A percentile compares a stretch with the other conserved stretches of the same genome.
Evolutionary conservation across 2,797 vertebrate species (phyloP).

Genomic region (Ceryle rudis): DNA sequence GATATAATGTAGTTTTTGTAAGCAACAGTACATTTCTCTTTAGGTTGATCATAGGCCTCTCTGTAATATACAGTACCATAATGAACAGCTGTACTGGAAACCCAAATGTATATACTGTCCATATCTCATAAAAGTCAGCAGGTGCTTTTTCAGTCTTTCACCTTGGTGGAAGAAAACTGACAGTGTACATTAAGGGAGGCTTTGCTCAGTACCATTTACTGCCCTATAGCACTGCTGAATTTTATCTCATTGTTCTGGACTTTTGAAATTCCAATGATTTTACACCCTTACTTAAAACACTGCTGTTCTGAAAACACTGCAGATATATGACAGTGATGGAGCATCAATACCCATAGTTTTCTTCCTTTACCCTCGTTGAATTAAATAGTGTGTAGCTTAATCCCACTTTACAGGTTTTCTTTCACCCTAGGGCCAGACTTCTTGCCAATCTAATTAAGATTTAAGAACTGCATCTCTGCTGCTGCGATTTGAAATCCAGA

Average conservation of each 20-base stretch:
- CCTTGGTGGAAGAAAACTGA: neutral
- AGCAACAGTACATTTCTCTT: neutral
- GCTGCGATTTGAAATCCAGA: constrained; percentile 50
- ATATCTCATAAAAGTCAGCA: neutral
- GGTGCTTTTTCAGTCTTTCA: neutral
- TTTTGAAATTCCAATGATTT: neutral
- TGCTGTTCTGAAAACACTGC: constrained; percentile 13
- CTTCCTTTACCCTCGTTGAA: neutral
- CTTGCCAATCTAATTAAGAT: constrained; percentile 71
- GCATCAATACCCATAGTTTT: neutral
- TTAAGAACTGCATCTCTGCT: constrained; percentile 46
- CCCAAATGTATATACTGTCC: neutral
- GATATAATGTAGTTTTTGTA: neutral
- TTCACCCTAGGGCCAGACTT: neutral
- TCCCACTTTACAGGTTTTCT: constrained; percentile 19
- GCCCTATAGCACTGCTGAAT: neutral
- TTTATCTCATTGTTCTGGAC: neutral
- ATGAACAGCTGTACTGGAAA: neutral
- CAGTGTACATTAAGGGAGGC: neutral
- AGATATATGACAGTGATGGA: neutral
- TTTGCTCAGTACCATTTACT: neutral
- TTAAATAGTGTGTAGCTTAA: constrained; percentile 5
- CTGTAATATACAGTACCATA: neutral
- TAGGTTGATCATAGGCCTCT: neutral
- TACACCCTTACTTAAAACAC: neutral